Evolutionary conservation across 2,888 invertebrate genomes (phyloP), one percentile per base, ranked within the genome.

Genomic region (Elegia similella): DNA sequence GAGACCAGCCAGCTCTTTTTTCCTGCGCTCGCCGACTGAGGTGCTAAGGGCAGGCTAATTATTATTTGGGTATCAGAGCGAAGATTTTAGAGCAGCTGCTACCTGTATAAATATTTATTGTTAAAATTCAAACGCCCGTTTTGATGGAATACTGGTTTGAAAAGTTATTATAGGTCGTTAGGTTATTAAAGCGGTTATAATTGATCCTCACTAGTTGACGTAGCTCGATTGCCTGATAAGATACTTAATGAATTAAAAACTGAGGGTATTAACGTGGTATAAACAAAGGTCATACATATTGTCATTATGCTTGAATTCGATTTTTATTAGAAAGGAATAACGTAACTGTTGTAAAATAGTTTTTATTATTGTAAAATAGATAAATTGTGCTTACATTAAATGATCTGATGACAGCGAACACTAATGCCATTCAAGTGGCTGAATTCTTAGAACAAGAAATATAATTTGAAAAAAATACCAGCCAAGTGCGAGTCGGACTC

Each of bases 71-170:
- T 86, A 87, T 86, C 85, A 74, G 84, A 84, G 79, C 82, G 86
- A 81, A 73, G 86, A 84, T 85, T 86, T 88, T 88, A 88, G 84
- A 87, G 84, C 91, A 90, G 88, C 90, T 90, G 91, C 91, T 90
- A 91, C 91, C 90, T 90, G 90, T 89, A 87, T 88, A 87, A 90
- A 90, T 89, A 91, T 91, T 90, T 90, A 89, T 88, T 88, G 88
- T 87, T 86, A 81, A 83, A 84, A 84, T 85, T 84, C 82, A 82
- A 87, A 86, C 86, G 82, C 80, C 84, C 86, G 86, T 85, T 85
- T 85, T 79, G 80, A 80, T 80, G 84, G 83, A 82, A 84, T 82
- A 84, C 84, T 34, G 16, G 17, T 50, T 50, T 34, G 34, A 50
- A 12, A 16, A 50, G 32, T 15, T 17, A 87, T 87, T 80, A 82